A percentile compares a stretch with the other conserved stretches of the same genome.
Evolutionary conservation across 2,888 invertebrate species (phyloP).

Genomic region (Heliconius hortense): DNA sequence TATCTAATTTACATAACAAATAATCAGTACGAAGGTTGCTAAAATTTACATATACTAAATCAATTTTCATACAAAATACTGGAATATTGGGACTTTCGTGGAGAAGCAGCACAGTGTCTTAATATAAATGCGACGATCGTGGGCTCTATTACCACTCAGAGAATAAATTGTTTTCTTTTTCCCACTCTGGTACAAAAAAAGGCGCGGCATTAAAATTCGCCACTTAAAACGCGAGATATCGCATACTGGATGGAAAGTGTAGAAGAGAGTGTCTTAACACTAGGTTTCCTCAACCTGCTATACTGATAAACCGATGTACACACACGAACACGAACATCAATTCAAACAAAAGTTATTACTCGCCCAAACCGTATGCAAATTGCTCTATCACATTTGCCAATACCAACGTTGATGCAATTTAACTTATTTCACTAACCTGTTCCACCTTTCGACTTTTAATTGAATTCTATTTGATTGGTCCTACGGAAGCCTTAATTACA

Average conservation of each 20-base stretch:
- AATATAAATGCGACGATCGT: too few species aligned
- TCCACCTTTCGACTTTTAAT: constrained; percentile 37
- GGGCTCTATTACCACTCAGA: too few species aligned
- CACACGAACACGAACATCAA: constrained; percentile 18
- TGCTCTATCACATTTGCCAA: constrained; percentile 26
- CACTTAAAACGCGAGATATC: too few species aligned
- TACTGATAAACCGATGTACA: neutral
- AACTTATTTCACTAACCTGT: constrained; percentile 36
- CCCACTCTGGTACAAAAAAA: too few species aligned
- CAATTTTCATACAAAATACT: constrained; percentile 11
- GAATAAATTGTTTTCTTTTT: too few species aligned
- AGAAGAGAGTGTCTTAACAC: too few species aligned
- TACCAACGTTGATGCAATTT: constrained; percentile 37
- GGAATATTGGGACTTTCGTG: neutral
- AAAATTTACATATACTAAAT: constrained; percentile 22
- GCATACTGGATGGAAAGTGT: too few species aligned
- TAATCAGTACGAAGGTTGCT: constrained; percentile 9
- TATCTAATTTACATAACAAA: constrained; percentile 15
- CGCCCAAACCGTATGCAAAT: constrained; percentile 23
- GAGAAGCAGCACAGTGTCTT: neutral
- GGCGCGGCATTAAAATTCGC: too few species aligned
- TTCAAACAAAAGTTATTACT: constrained; percentile 27
- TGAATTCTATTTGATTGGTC: constrained; percentile 40
- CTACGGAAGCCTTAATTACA: constrained; percentile 33
- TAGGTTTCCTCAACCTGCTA: too few species aligned